Evolutionary conservation across 2,888 invertebrate species (phyloP).

Genomic region (Zhengitettix transpicula): DNA sequence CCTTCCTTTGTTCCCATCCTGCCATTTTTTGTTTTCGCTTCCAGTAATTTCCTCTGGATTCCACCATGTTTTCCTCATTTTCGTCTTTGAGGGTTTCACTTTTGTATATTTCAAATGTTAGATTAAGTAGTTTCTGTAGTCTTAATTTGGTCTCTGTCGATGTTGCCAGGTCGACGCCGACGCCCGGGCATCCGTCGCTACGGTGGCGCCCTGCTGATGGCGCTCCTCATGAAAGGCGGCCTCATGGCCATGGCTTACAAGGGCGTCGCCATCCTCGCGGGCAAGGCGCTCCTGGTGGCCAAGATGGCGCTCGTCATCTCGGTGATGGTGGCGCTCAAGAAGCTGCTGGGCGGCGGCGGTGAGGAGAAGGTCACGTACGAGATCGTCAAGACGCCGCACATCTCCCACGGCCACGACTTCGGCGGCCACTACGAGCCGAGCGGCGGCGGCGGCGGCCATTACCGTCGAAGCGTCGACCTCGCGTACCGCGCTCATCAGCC

Average conservation of each 20-base stretch:
- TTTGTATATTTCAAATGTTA: no score
- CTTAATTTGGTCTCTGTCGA: no score
- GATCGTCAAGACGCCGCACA: conserved; percentile 69
- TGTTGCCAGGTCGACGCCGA: conserved; percentile 5
- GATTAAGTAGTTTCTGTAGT: no score
- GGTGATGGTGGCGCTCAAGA: conserved; percentile 21
- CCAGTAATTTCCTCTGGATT: no score
- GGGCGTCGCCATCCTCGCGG: conserved; percentile 16
- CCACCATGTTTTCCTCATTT: no score
- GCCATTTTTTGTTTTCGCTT: no score
- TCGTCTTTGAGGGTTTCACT: no score
- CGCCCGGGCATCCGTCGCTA: conserved; percentile 1
- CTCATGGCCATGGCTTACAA: conserved; percentile 8
- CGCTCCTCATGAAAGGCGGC: conserved; percentile 9
- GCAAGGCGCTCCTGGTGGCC: conserved; percentile 21
- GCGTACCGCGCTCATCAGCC: background rate
- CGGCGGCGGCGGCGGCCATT: conserved; percentile 32
- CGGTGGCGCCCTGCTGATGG: conserved; percentile 8
- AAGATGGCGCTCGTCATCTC: conserved; percentile 22
- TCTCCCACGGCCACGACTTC: conserved; percentile 42
- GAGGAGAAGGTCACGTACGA: conserved; percentile 59
- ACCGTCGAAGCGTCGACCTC: conserved; percentile 16
- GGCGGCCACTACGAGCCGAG: conserved; percentile 39
- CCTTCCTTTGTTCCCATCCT: no score
- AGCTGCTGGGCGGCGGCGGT: conserved; percentile 3